Evolutionary conservation across 2,888 invertebrate genomes (phyloP).

Genomic region (Brachyptera risi): DNA sequence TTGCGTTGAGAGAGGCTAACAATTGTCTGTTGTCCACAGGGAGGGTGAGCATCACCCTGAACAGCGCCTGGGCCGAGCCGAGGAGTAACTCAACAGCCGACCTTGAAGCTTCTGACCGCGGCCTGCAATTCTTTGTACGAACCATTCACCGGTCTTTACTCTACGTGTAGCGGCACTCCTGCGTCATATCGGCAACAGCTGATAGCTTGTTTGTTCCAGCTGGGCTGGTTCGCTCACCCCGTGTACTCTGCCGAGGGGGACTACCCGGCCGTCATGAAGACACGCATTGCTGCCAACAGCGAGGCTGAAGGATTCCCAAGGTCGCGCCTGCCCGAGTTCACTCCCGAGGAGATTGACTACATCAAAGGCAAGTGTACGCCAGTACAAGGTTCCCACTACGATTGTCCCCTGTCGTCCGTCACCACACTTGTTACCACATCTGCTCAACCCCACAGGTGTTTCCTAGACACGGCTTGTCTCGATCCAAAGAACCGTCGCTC

Average conservation of each 20-base stretch:
- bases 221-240: constrained; percentile 49
- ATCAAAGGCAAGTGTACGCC: constrained; percentile 47
- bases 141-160: no score
- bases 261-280: constrained; percentile 50
- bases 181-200: no score
- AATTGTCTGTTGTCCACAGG: background rate
- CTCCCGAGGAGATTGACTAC: constrained; percentile 53
- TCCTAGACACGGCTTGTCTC: no score
- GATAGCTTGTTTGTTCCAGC: constrained; percentile 42
- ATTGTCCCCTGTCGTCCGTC: no score
- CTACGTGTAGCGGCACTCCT: no score
- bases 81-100: constrained; percentile 20
- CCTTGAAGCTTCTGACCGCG: constrained; percentile 12
- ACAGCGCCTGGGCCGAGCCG: constrained; percentile 25
- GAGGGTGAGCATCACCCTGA: constrained; percentile 28
- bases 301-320: constrained; percentile 42
- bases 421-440: no score
- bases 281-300: constrained; percentile 45
- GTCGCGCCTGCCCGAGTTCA: constrained; percentile 49
- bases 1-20: no score
- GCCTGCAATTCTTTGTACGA: constrained; percentile 20
- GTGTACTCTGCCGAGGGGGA: constrained; percentile 48
- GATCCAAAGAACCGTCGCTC: no score
- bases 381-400: no score
- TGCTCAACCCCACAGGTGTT: no score